These are phyloP conservation scores for Folsomia manolachei DNA, from an alignment of 2,888 invertebrate genomes.

Conservation along the genomic window DNA sequence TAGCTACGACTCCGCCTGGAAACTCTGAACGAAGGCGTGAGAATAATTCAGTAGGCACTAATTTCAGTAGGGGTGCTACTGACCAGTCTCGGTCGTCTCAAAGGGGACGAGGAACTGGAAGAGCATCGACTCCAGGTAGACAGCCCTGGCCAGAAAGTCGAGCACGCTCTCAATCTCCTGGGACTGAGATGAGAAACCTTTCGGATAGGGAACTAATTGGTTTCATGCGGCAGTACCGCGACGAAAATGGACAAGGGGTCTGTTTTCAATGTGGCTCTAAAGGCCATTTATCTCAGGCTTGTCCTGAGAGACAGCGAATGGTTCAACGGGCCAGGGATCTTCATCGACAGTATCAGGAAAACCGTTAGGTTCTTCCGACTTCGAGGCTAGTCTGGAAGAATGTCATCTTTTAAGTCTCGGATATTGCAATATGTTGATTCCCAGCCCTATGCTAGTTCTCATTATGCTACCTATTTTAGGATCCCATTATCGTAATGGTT, in stretches of 20 bases:
- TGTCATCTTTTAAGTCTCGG: not conserved
- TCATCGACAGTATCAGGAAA: not conserved
- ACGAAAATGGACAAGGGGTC: not conserved
- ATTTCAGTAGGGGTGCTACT: too few relatives aligned
- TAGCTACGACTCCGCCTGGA: too few relatives aligned
- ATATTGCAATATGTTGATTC: not conserved
- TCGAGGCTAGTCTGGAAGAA: not conserved
- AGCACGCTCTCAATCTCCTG: too few relatives aligned
- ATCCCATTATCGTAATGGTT: too few relatives aligned
- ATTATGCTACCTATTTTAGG: not conserved
- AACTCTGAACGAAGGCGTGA: too few relatives aligned
- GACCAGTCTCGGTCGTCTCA: too few relatives aligned
- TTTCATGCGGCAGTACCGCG: not conserved
- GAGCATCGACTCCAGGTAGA: too few relatives aligned
- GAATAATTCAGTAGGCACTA: too few relatives aligned
- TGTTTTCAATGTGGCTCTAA: not conserved
- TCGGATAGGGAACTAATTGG: not conserved
- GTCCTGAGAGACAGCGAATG: not conserved
- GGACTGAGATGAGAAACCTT: too few relatives aligned
- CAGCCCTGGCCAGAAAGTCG: too few relatives aligned
- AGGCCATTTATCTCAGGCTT: not conserved
- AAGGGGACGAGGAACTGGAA: too few relatives aligned
- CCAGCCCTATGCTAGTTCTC: not conserved
- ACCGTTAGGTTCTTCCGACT: not conserved
- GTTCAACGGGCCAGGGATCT: not conserved